phyloP scores from a whole-genome alignment of 2,888 invertebrate species.

The Phortica magna region DNA sequence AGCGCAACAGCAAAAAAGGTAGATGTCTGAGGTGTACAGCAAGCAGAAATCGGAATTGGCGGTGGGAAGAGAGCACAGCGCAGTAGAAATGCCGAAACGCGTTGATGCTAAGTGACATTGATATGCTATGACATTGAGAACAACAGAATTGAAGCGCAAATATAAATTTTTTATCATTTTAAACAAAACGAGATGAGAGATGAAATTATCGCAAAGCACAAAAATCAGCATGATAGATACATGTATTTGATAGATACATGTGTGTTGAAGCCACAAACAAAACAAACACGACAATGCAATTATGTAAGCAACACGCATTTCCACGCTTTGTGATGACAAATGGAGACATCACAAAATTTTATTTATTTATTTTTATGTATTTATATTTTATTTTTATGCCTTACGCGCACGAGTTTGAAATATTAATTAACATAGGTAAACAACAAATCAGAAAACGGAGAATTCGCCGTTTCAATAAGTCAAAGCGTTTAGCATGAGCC shows the following conservation, averaged over 20 bases:
- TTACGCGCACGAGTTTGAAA: conserved; percentile 45
- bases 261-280: conserved; percentile 8
- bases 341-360: too few species aligned
- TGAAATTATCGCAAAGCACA: neutral
- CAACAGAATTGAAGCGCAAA: conserved; percentile 41
- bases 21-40: too few species aligned
- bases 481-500: conserved; percentile 40
- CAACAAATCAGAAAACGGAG: conserved; percentile 14
- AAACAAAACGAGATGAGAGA: neutral
- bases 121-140: conserved; percentile 31
- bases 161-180: conserved; percentile 31
- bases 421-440: conserved; percentile 55
- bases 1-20: too few species aligned
- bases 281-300: conserved; percentile 4
- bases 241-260: neutral
- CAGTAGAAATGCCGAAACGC: too few species aligned
- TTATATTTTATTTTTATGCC: conserved; percentile 3
- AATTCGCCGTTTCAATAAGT: conserved; percentile 21
- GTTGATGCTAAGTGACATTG: conserved; percentile 50
- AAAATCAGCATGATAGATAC: neutral
- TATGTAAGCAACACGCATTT: neutral
- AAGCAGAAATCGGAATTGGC: too few species aligned
- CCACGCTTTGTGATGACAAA: neutral
- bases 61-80: too few species aligned
- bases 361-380: neutral